Evolutionary conservation across 2,888 invertebrate genomes (phyloP).

Genomic region (Muschampia plurimacula): DNA sequence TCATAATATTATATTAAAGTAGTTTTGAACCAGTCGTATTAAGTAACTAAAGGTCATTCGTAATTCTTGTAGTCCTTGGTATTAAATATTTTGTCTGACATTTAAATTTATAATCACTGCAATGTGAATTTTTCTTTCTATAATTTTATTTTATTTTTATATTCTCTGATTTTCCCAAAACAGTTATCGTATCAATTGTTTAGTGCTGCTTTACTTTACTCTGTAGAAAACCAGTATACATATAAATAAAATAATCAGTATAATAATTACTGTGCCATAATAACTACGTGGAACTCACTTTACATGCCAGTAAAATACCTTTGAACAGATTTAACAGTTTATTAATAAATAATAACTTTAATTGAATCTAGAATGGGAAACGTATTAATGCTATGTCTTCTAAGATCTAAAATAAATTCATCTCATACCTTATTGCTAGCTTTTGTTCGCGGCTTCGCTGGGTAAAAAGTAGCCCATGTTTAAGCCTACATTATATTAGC

Average conservation of each 20-base stretch:
- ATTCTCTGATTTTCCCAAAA: not conserved
- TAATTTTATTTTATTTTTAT: no score
- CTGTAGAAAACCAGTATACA: no score
- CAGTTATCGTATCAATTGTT: not conserved
- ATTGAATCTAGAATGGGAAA: not conserved
- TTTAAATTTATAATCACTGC: slow-evolving; percentile 4
- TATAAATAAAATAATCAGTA: no score
- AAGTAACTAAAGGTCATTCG: not conserved
- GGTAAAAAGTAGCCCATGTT: no score
- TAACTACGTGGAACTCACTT: not conserved
- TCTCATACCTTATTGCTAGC: not conserved
- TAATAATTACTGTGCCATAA: no score
- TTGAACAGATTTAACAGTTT: not conserved
- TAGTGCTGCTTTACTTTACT: no score
- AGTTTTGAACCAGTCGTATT: not conserved
- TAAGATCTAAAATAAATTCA: not conserved
- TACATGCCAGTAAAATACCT: no score
- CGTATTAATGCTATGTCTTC: not conserved
- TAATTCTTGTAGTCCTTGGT: slow-evolving; percentile 3
- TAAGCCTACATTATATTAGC: no score
- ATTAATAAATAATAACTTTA: slow-evolving; percentile 4
- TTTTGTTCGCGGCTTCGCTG: no score
- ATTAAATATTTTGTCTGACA: slow-evolving; percentile 3
- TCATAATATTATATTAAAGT: not conserved
- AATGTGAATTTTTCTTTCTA: not conserved